Evolutionary conservation across 2,113 vertebrate genomes (phyloP), one percentile per base, ranked within the genome.

Genomic region (Sceloporus tristichus): DNA sequence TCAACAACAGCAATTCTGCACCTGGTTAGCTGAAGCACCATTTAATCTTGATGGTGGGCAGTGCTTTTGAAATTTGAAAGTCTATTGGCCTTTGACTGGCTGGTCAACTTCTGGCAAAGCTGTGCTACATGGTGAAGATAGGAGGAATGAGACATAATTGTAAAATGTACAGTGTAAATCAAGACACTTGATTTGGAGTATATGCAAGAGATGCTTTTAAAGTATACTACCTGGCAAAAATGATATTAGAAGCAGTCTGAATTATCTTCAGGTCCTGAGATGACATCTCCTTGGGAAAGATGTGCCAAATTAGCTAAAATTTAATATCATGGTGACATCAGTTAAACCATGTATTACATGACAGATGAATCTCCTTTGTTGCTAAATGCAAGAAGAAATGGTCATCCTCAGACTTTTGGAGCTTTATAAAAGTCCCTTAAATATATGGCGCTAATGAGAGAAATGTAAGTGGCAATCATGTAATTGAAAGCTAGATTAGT

Each of bases 231-330:
- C 91, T 38, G 85, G 16, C 54, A 38, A 66, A 89, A 95, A 84
- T 90, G 75, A 84, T 88, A 87, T 73, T 73, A 85, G 88, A 88
- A 92, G 16, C 70, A 90, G 48, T 66, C 89, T 91, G 90, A 86
- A 18, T 89, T 68, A 84, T 82, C 71, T 59, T 25, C 76, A 84
- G 65, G 4, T 92, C 85, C 84, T 91, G 84, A 88, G 38, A 88
- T 88, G 48, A 40, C 53, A 82, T 85, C 74, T 62, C 56, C 40
- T 29, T 40, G n/a, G 54, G 70, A 91, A 75, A 9, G 4, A 40
- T n/a, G 62, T 92, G 74, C 81, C 85, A 91, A 92, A 92, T 93
- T 92, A 93, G 79, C 71, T 93, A 89, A 86, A 94, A 92, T 86
- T 90, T 94, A 94, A 89, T 92, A 92, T 92, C 65, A 65, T 78